These are phyloP conservation scores for Elephantulus edwardii DNA, from an alignment of 2,113 vertebrate species.

Conservation along the genomic window DNA sequence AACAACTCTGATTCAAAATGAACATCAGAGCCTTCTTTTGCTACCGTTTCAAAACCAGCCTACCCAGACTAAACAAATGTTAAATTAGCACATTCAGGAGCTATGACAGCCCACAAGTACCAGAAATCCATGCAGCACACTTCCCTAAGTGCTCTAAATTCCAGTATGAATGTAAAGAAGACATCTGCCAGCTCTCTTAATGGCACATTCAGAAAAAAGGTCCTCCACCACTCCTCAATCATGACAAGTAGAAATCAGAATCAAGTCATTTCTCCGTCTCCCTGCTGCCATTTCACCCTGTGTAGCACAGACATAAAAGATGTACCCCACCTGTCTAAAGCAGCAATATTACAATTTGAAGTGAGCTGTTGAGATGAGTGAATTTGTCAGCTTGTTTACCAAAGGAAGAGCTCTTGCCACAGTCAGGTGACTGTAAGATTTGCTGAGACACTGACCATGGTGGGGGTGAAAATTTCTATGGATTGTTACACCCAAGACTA, in stretches of 20 bases:
- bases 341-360: slow-evolving; percentile 50
- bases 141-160: slow-evolving; percentile 16
- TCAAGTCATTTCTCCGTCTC: slow-evolving; percentile 42
- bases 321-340: background rate
- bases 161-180: background rate
- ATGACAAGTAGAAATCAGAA: slow-evolving; percentile 64
- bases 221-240: background rate
- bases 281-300: slow-evolving; percentile 20
- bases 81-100: background rate
- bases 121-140: slow-evolving; percentile 16
- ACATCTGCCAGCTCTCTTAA: slow-evolving; percentile 25
- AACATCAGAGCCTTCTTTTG: background rate
- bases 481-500: too few species aligned
- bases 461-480: too few species aligned
- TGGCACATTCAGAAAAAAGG: slow-evolving; percentile 43
- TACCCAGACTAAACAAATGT: slow-evolving; percentile 20
- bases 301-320: slow-evolving; percentile 47
- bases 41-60: slow-evolving; percentile 39
- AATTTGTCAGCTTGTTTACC: slow-evolving; percentile 10
- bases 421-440: background rate
- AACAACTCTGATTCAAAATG: slow-evolving; percentile 33
- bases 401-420: slow-evolving; percentile 17
- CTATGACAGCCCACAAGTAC: slow-evolving; percentile 5
- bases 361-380: background rate
- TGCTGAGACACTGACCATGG: background rate